Evolutionary conservation across 2,888 invertebrate species (phyloP), one percentile per base, ranked within the genome.

Genomic region (Pristionchus mayeri): DNA sequence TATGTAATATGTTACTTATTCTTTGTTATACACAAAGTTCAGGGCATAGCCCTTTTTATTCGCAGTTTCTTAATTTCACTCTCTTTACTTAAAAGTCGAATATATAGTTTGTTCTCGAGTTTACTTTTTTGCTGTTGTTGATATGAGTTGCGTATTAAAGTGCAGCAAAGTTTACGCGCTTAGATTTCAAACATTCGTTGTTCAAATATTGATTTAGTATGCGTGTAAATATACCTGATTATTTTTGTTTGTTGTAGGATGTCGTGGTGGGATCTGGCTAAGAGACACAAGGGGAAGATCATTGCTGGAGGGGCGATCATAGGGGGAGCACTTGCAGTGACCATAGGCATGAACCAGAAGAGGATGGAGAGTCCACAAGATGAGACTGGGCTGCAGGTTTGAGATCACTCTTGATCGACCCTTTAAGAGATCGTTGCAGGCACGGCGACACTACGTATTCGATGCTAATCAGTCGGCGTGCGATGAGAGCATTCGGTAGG

Each of bases 391-490:
- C 16, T 75, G 21, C 71, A 84, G 37, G 84, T 71, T 30, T 1
- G 71, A 30, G 21, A 67, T 24, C 44, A 27, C 24, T 57, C 57
- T n/a, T 9, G 44, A 44, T 13, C 44, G 6, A 9, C 44, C 44
- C 44, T 13, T 44, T 44, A n/a, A 44, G 44, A 44, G 44, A 44
- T 13, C 6, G 44, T 84, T 88, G 82, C 67, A 90, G 89, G 89
- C 89, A 18, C 86, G 89, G 0, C 85, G 88, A 13, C 88, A 88
- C 67, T 91, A 90, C 80, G 87, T 91, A 24, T 91, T 90, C 85
- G 90, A 91, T 84, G 86, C 88, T 0, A 88, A 90, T 30, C 91
- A 91, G 52, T 86, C 88, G 11, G 87, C 90, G 0, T 89, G 89
- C 84, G 91, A 91, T 52, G 87, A 88, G 76, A 88, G 90, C 16